These are phyloP conservation scores for Laspeyria flexula DNA, from an alignment of 2,888 invertebrate genomes.

Conservation along the genomic window DNA sequence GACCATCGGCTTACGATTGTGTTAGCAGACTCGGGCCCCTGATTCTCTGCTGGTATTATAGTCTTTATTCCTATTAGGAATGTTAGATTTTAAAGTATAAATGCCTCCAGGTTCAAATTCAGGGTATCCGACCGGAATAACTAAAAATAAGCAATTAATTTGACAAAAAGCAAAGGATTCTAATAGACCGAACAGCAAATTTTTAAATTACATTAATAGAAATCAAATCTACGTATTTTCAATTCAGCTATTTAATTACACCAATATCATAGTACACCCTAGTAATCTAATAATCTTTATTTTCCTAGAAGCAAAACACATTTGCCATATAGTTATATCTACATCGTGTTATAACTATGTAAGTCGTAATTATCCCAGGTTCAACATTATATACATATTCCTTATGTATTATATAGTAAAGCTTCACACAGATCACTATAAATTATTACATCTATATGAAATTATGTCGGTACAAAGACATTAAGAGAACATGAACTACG, in stretches of 20 bases:
- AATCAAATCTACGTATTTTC: conserved; percentile 20
- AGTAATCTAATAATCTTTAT: conserved; percentile 27
- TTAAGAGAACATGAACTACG: conserved; percentile 20
- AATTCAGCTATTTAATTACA: conserved; percentile 15
- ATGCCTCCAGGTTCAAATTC: too few species aligned
- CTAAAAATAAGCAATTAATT: conserved; percentile 7
- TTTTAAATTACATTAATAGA: not conserved
- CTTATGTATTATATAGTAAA: conserved; percentile 73
- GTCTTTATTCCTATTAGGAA: too few species aligned
- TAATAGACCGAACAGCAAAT: not conserved
- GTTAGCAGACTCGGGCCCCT: too few species aligned
- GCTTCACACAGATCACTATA: conserved; percentile 74
- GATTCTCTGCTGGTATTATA: too few species aligned
- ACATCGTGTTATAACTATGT: conserved; percentile 73
- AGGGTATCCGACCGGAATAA: too few species aligned
- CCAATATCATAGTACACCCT: conserved; percentile 12
- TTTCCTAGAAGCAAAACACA: conserved; percentile 47
- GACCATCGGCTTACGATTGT: too few species aligned
- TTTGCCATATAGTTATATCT: conserved; percentile 45
- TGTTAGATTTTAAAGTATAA: too few species aligned
- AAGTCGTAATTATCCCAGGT: conserved; percentile 86
- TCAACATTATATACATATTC: conserved; percentile 76
- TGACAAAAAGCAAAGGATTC: conserved; percentile 9
- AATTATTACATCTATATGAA: conserved; percentile 42
- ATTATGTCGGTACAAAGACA: conserved; percentile 32